phyloP scores from a whole-genome alignment of 2,797 vertebrate species.

The Rallus crepitans region DNA sequence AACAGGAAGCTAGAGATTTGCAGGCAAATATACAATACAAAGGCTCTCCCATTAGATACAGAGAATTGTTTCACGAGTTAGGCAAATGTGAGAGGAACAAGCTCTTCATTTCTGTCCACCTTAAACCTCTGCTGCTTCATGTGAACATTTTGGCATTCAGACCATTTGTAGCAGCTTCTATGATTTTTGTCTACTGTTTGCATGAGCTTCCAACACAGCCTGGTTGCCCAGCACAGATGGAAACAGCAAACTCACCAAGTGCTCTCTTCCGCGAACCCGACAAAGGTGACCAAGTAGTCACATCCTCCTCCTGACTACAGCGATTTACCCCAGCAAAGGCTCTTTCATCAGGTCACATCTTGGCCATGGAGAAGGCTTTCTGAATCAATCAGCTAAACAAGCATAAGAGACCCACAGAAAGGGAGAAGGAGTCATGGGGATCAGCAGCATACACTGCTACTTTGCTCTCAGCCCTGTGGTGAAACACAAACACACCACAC shows the following conservation, averaged over 20 bases:
- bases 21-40: background rate
- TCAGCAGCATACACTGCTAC: accelerated
- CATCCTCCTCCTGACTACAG: background rate
- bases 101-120: background rate
- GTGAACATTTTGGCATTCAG: background rate
- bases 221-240: background rate
- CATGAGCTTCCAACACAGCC: background rate
- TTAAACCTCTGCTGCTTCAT: background rate
- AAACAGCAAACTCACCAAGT: background rate
- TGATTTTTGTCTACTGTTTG: no score
- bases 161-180: background rate
- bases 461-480: background rate
- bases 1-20: background rate
- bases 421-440: background rate
- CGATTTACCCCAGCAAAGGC: background rate
- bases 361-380: background rate
- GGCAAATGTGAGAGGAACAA: background rate
- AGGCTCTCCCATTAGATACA: background rate
- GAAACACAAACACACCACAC: background rate
- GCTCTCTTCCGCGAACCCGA: background rate
- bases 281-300: accelerated
- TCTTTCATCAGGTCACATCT: background rate
- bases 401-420: background rate
- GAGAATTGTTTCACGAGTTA: background rate
- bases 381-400: background rate